Evolutionary conservation across 2,888 invertebrate species (phyloP), one percentile per base, ranked within the genome.

Genomic region (Adineta ricciae): DNA sequence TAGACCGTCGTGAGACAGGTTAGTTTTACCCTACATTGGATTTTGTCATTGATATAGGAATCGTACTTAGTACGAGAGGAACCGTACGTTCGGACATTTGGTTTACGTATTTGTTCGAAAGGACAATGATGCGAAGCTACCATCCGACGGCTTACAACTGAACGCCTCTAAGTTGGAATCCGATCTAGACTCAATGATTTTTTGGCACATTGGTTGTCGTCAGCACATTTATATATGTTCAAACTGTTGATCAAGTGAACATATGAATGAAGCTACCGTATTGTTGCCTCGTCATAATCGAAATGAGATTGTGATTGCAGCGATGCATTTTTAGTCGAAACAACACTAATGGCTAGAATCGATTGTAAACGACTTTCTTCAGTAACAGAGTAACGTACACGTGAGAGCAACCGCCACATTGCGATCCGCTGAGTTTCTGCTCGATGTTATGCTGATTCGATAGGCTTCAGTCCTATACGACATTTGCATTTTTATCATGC

Each of bases 41-140:
- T 38, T 73, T 86, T 85, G 87, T 88, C 87, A 88, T 87, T 86
- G 88, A 87, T 84, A 87, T 86, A 87, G 88, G 88, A 88, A 88
- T 88, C 87, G 87, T 88, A 87, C 87, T 87, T 86, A 88, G 87
- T 88, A 88, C 87, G 87, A 88, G 88, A 88, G 87, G 92, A 92
- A 92, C 92, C 90, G 92, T 91, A 91, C 92, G 91, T 92, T 92
- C 92, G 91, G 92, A 92, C 92, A 91, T 90, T 92, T 92, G 92
- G 92, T 92, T 92, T 91, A 92, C 89, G 92, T 92, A 92, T 92
- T 92, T 91, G 92, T 91, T 90, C 92, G 92, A 93, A 90, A 91
- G 92, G 92, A 91, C 92, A 92, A 90, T 93, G 93, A 92, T 92
- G 92, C 92, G 92, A 93, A 91, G 93, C 92, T 93, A 93, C 92